phyloP scores from a whole-genome alignment of 2,888 invertebrate genomes.

The Odontocolon sp. region DNA sequence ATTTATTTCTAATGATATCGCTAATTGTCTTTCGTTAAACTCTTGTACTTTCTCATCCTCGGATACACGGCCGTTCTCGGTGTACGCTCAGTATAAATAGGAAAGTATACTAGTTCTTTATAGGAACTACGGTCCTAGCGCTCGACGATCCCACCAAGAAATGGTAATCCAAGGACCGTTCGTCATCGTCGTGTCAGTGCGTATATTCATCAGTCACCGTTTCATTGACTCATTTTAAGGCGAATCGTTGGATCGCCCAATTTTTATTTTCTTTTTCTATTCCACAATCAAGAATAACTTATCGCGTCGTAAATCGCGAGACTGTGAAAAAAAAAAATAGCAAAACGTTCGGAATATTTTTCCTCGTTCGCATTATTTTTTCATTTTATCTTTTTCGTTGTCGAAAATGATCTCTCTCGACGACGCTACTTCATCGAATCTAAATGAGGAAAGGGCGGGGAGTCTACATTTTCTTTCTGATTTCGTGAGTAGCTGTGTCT shows the following conservation, averaged over 20 bases:
- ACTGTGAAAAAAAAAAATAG: too few species aligned
- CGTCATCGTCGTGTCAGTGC: not conserved
- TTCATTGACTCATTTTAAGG: not conserved
- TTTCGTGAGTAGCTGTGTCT: too few species aligned
- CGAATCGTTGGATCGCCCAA: not conserved
- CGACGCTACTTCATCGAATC: not conserved
- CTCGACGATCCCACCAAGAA: slow-evolving; percentile 14
- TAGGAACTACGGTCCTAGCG: slow-evolving; percentile 42
- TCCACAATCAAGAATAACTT: too few species aligned
- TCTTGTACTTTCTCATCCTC: slow-evolving; percentile 53
- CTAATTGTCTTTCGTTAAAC: slow-evolving; percentile 60
- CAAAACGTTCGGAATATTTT: too few species aligned
- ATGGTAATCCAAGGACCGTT: not conserved
- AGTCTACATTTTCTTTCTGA: not conserved
- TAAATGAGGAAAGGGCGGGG: not conserved
- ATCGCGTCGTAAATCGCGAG: too few species aligned
- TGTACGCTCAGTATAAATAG: slow-evolving; percentile 16
- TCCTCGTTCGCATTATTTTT: not conserved
- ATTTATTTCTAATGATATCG: slow-evolving; percentile 57
- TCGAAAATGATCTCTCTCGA: not conserved
- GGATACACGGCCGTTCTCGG: slow-evolving; percentile 26
- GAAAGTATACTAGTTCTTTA: too few species aligned
- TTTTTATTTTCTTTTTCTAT: too few species aligned
- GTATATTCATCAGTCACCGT: not conserved
- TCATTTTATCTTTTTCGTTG: not conserved